A percentile compares a stretch with the other conserved stretches of the same genome.
These are phyloP conservation scores for Gobio occitaniae DNA, from an alignment of 2,797 vertebrate genomes.

Conservation along the genomic window DNA sequence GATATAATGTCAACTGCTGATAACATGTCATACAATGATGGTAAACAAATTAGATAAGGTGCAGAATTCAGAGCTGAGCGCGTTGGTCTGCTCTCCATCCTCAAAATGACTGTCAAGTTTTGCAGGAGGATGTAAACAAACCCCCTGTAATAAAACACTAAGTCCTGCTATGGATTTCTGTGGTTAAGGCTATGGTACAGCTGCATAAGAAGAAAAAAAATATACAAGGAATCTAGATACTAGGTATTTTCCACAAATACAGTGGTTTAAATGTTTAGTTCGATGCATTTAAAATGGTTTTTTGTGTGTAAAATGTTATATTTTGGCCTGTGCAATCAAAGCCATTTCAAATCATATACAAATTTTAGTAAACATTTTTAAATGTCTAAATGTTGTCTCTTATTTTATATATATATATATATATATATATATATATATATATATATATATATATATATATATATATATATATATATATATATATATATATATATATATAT, in stretches of 20 bases:
- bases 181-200: neutral
- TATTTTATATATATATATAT: too few relatives aligned
- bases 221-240: neutral
- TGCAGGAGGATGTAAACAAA: slow-evolving; percentile 45
- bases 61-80: neutral
- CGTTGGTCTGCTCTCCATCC: neutral
- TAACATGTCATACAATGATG: neutral
- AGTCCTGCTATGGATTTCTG: slow-evolving; percentile 10
- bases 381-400: neutral
- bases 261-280: too few relatives aligned
- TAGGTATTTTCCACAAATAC: neutral
- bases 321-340: neutral
- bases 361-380: neutral
- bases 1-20: neutral
- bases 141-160: neutral
- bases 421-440: too few relatives aligned
- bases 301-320: neutral
- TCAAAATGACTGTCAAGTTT: slow-evolving; percentile 41
- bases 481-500: neutral
- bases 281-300: neutral
- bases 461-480: too few relatives aligned
- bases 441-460: too few relatives aligned
- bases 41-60: neutral
- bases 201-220: neutral
- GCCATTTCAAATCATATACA: neutral